phyloP scores from a whole-genome alignment of 1,140 invertebrate genomes.

The Nomia melanderi region DNA sequence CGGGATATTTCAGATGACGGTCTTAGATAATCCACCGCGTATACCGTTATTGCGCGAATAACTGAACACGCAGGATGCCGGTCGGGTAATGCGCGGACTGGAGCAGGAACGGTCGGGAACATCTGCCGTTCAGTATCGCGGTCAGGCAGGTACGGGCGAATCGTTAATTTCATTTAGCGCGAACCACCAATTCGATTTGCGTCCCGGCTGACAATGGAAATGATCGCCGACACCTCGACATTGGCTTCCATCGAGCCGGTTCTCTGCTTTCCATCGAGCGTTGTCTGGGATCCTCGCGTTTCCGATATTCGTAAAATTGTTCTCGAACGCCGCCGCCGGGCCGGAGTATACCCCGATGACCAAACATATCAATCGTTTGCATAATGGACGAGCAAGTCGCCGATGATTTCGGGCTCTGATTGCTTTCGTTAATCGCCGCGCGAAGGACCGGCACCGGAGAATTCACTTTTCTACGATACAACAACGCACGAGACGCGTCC shows the following conservation, averaged over 20 bases:
- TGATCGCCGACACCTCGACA: constrained; percentile 66
- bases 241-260: constrained; percentile 17
- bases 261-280: constrained; percentile 35
- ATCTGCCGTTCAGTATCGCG: constrained; percentile 43
- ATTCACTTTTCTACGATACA: no score
- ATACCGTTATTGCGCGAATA: not conserved
- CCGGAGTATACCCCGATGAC: not conserved
- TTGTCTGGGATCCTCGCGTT: not conserved
- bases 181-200: constrained; percentile 76
- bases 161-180: constrained; percentile 76
- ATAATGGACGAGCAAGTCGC: not conserved
- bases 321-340: not conserved
- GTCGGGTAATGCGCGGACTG: not conserved
- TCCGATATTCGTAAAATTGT: constrained; percentile 23
- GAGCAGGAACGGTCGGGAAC: constrained; percentile 53
- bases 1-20: no score
- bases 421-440: not conserved
- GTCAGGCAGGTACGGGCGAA: constrained; percentile 65
- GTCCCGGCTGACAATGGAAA: constrained; percentile 75
- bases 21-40: no score
- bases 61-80: not conserved
- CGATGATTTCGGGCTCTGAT: not conserved
- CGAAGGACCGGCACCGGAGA: not conserved
- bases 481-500: no score
- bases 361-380: not conserved